Evolutionary conservation across 2,797 vertebrate species (phyloP), one percentile per base, ranked within the genome.

Genomic region (Arrhamphus sclerolepis): DNA sequence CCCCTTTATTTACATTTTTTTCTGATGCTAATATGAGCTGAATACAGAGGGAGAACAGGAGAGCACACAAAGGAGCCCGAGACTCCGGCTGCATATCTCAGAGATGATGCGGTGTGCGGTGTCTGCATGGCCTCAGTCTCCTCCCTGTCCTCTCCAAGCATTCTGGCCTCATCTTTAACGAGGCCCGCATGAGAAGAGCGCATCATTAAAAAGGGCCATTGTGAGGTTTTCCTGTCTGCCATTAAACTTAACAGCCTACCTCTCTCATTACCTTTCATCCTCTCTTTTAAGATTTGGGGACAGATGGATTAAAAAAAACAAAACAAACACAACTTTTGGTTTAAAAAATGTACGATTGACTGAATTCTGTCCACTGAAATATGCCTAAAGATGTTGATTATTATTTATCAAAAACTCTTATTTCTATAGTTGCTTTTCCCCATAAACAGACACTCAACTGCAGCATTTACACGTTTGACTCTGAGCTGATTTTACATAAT

Each of bases 261-360:
- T 90, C 78, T 86, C 76, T 77, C 92, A 93, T 95, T 93, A 93
- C 88, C 89, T 93, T 93, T 88, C 78, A 87, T 87, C 82, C 81
- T 82, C 59, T 57, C 62, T 66, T 82, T 86, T 83, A 77, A 89
- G 71, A 73, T 81, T 59, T 77, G 63, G 71, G 76, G 58, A 63
- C 64, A 46, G 53, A 5, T 21, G 58, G 71, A 64, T 87, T 93
- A 90, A 91, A 91, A 94, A 91, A 94, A 95, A 96, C n/a, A n/a
- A n/a, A n/a, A n/a, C n/a, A n/a, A 95, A 92, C 91, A 91, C 93
- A 94, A n/a, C n/a, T n/a, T 95, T 94, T 92, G 92, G 87, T 83
- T 90, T 91, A 87, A 90, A 90, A 85, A 84, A 90, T 62, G 88
- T 88, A 89, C 54, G 56, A 55, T 16, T 53, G 66, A 75, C 47